Conservation (phyloP, 2,888 invertebrate genomes). For the Agonopterix alstromeriana region DNA sequence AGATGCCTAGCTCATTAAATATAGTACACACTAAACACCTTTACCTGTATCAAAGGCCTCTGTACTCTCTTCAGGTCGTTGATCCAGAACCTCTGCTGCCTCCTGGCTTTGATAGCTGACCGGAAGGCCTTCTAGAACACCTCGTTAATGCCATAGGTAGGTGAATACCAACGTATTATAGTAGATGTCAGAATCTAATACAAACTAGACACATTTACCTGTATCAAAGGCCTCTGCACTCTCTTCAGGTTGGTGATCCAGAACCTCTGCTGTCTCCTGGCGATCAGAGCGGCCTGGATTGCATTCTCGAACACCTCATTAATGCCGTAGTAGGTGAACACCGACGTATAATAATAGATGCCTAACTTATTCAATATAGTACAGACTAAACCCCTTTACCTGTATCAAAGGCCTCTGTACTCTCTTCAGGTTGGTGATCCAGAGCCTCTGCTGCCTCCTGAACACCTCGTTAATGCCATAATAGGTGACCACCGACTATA, state of each 20-base stretch:
- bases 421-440: constrained; percentile 96
- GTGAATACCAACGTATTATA: constrained; percentile 97
- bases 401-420: constrained; percentile 89
- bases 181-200: constrained; percentile 79
- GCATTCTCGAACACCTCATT: constrained; percentile 94
- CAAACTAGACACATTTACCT: constrained; percentile 64
- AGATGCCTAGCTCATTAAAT: constrained; percentile 88
- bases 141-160: constrained; percentile 95
- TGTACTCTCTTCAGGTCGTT: constrained; percentile 94
- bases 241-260: constrained; percentile 97
- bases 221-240: constrained; percentile 87
- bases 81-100: constrained; percentile 97
- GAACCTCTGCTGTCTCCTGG: constrained; percentile 92
- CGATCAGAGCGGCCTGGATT: constrained; percentile 92
- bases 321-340: constrained; percentile 95
- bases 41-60: constrained; percentile 85
- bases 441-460: constrained; percentile 95
- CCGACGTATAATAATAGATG: constrained; percentile 95
- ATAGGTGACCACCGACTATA: constrained; percentile 95
- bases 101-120: constrained; percentile 91
- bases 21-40: not conserved
- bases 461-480: constrained; percentile 94
- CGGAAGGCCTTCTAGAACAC: constrained; percentile 96
- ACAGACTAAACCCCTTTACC: constrained; percentile 50
- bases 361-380: constrained; percentile 82